These are phyloP conservation scores for Drosophila oshimai DNA, from an alignment of 1,140 invertebrate species.

Conservation along the genomic window DNA sequence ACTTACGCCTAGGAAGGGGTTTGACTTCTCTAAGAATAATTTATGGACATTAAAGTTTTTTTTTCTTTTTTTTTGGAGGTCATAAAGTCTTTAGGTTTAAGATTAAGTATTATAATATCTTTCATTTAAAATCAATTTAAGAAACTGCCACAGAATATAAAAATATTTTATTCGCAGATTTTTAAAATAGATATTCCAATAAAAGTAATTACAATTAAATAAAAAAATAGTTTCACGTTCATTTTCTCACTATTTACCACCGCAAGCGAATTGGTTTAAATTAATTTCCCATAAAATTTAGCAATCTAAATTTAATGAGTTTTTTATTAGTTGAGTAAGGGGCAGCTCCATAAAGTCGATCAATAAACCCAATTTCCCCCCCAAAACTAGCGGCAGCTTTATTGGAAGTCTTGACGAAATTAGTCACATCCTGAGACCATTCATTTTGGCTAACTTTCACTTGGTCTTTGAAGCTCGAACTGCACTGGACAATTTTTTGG, in stretches of 20 bases:
- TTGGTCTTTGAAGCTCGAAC: background rate
- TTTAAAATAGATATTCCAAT: too few relatives aligned
- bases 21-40: background rate
- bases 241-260: background rate
- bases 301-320: background rate
- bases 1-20: background rate
- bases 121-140: too few relatives aligned
- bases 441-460: conserved; percentile 35
- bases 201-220: too few relatives aligned
- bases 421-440: conserved; percentile 27
- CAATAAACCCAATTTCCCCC: conserved; percentile 1
- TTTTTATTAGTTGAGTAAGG: conserved; percentile 1
- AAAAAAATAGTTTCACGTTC: too few relatives aligned
- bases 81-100: background rate
- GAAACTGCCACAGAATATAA: too few relatives aligned
- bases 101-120: background rate
- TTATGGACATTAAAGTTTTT: conserved; percentile 3
- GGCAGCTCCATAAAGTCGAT: background rate
- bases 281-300: background rate
- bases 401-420: conserved; percentile 38
- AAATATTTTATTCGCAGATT: too few relatives aligned
- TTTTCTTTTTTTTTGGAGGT: background rate
- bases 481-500: conserved; percentile 29
- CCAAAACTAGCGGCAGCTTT: background rate
- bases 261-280: background rate